Conservation (phyloP, 2,113 vertebrate species). For the Callipepla californica region DNA sequence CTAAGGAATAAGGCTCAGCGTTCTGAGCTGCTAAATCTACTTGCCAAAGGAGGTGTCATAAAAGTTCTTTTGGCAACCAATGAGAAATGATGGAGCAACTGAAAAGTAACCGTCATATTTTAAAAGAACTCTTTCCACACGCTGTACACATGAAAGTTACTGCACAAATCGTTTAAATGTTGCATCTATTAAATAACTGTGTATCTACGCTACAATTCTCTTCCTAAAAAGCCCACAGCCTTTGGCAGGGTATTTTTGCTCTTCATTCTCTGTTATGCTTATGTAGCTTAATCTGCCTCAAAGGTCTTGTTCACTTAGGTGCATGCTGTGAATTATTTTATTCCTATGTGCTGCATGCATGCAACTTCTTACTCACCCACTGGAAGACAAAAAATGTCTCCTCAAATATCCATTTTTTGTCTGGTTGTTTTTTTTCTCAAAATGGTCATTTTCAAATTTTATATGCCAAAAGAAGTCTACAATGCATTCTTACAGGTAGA, state of each 20-base stretch:
- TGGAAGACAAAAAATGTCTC: not conserved
- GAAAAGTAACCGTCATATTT: conserved; percentile 6
- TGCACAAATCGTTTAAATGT: not conserved
- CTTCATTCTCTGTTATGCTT: not conserved
- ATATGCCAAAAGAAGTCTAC: not conserved
- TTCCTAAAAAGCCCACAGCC: not conserved
- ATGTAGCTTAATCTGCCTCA: conserved; percentile 31
- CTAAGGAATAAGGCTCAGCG: conserved; percentile 45
- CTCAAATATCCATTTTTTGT: not conserved
- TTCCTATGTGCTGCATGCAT: not conserved
- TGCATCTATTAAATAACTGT: conserved; percentile 18
- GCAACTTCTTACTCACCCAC: not conserved
- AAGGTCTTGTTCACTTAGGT: conserved; percentile 36
- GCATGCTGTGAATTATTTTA: not conserved
- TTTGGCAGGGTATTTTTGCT: conserved; percentile 33
- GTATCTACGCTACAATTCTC: not conserved
- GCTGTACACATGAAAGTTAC: not conserved
- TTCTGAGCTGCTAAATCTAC: conserved; percentile 39
- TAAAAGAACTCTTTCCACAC: not conserved
- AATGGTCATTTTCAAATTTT: not conserved
- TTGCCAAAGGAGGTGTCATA: conserved; percentile 49
- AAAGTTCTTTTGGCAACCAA: conserved; percentile 14
- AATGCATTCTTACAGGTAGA: not conserved
- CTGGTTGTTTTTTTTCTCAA: not conserved
- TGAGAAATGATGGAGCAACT: conserved; percentile 36